These are phyloP conservation scores for Lepidochrysops patricia DNA, from an alignment of 2,888 invertebrate species.

Conservation along the genomic window DNA sequence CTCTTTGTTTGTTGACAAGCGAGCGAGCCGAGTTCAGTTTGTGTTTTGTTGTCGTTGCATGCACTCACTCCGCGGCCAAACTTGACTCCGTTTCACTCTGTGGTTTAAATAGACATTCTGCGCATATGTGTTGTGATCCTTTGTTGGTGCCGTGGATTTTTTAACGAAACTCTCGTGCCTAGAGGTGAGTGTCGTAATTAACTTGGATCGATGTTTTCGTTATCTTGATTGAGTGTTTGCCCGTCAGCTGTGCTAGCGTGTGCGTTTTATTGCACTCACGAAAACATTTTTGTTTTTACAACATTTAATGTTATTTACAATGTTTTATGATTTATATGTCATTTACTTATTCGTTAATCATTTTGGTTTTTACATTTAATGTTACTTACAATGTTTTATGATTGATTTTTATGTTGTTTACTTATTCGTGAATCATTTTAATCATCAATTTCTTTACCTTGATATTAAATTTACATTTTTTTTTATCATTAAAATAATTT, in stretches of 20 bases:
- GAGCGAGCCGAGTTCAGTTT: conserved; percentile 32
- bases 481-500: no score
- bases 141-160: conserved; percentile 5
- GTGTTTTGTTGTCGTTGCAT: conserved; percentile 43
- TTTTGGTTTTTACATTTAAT: neutral
- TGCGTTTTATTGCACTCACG: neutral
- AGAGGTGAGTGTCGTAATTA: neutral
- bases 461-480: no score
- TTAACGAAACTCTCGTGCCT: neutral
- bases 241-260: neutral
- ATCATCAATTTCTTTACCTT: no score
- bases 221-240: conserved; percentile 2
- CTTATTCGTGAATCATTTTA: neutral
- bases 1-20: conserved; percentile 74
- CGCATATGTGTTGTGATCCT: conserved; percentile 8
- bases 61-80: conserved; percentile 36
- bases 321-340: neutral
- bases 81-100: neutral
- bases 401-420: neutral
- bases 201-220: neutral
- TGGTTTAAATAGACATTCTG: conserved; percentile 8
- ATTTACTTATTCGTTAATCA: neutral
- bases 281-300: neutral
- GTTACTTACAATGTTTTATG: no score
- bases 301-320: no score